A percentile compares a stretch with the other conserved stretches of the same genome.
These are phyloP conservation scores for Riparia riparia DNA, from an alignment of 2,113 vertebrate species.

Conservation along the genomic window DNA sequence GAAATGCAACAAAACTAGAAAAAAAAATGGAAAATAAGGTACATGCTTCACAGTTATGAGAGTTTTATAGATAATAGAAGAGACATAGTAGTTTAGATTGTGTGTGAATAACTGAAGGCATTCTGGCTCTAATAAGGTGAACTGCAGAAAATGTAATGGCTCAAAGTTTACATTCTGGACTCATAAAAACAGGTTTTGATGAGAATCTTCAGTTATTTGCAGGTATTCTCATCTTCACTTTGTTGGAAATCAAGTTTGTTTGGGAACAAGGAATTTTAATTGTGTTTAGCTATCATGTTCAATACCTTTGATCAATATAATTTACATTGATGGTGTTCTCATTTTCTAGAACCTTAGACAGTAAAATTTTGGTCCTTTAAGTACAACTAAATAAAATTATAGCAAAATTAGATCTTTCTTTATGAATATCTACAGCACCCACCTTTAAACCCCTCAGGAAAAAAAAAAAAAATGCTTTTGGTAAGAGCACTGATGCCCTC, in stretches of 20 bases:
- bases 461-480: neutral
- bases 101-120: neutral
- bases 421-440: neutral
- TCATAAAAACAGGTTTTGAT: neutral
- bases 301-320: neutral
- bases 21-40: neutral
- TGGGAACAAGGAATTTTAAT: neutral
- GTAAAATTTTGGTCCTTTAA: neutral
- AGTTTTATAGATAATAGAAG: neutral
- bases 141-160: neutral
- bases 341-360: neutral
- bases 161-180: neutral
- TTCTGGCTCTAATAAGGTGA: neutral
- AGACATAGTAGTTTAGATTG: neutral
- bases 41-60: neutral
- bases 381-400: neutral
- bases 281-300: neutral
- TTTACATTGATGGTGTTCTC: neutral
- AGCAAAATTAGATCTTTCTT: neutral
- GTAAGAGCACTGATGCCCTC: neutral
- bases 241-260: neutral
- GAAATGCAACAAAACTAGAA: neutral
- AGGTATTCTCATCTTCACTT: neutral
- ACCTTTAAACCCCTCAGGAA: neutral
- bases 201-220: neutral